Evolutionary conservation across 2,797 vertebrate genomes (phyloP).

Genomic region (Meda fulgida): DNA sequence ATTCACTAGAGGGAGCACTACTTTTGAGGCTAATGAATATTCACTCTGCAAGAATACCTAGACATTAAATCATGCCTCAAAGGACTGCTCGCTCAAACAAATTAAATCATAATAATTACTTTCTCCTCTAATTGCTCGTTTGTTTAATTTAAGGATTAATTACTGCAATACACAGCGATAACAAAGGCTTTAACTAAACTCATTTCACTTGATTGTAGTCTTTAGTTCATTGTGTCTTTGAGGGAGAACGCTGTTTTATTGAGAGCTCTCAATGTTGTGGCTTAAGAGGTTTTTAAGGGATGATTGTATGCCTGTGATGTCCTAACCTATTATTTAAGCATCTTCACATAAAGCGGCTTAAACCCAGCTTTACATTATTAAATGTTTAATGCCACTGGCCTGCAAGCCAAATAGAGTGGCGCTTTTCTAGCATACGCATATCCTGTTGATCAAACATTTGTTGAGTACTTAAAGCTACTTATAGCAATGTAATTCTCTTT

Average conservation of each 20-base stretch:
- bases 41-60: constrained; percentile 45
- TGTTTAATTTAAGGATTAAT: constrained; percentile 54
- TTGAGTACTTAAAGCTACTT: not conserved
- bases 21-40: constrained; percentile 52
- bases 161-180: constrained; percentile 28
- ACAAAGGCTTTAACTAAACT: constrained; percentile 34
- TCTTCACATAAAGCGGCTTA: not conserved
- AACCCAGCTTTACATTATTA: constrained; percentile 8
- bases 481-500: not conserved
- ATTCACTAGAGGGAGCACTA: constrained; percentile 34
- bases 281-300: constrained; percentile 1
- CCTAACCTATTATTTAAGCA: constrained; percentile 23
- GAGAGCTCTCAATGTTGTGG: constrained; percentile 21
- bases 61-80: constrained; percentile 47
- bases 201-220: constrained; percentile 26
- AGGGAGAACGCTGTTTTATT: not conserved
- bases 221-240: constrained; percentile 32
- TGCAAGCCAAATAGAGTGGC: not conserved
- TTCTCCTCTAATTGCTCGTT: constrained; percentile 48
- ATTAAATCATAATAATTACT: constrained; percentile 55
- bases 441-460: not conserved
- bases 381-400: not conserved
- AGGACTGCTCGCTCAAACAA: constrained; percentile 50
- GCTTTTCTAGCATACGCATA: not conserved
- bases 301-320: not conserved